Conservation (phyloP, 2,113 vertebrate genomes). For the Eubucco bourcierii region DNA sequence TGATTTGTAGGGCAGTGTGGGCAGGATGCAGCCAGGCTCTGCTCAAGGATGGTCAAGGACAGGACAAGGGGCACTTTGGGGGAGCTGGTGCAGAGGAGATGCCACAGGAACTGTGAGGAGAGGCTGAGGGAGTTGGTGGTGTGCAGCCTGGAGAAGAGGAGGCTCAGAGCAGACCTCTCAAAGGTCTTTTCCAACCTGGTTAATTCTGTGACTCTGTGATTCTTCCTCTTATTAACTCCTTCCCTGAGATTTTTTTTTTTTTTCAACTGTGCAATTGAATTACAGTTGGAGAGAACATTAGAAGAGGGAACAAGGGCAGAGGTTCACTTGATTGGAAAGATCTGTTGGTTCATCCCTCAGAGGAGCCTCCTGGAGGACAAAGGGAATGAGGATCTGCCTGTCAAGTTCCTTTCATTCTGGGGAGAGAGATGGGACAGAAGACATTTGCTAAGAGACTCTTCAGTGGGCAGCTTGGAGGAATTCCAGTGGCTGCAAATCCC, state of each 20-base stretch:
- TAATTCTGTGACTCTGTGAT: too few species aligned
- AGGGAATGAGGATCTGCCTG: neutral
- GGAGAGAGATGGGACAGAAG: neutral
- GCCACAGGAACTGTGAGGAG: too few species aligned
- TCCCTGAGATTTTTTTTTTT: neutral
- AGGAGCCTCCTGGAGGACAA: neutral
- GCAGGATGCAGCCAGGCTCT: too few species aligned
- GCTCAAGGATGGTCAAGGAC: too few species aligned
- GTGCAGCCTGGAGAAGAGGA: too few species aligned
- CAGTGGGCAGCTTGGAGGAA: constrained; percentile 7
- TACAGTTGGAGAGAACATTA: neutral
- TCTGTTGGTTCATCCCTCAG: neutral
- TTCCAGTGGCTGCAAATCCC: neutral
- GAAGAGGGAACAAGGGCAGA: neutral
- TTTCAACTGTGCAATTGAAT: neutral
- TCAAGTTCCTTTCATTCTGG: neutral
- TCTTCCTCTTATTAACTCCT: constrained; percentile 35
- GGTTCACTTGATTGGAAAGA: neutral
- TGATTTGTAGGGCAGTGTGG: too few species aligned
- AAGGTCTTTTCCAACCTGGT: too few species aligned
- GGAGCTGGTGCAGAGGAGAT: too few species aligned
- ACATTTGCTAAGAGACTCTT: constrained; percentile 1
- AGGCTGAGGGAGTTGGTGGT: too few species aligned
- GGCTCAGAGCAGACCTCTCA: too few species aligned
- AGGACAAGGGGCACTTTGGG: too few species aligned